phyloP scores from a whole-genome alignment of 2,113 vertebrate genomes.

The Pollimyrus isidori region DNA sequence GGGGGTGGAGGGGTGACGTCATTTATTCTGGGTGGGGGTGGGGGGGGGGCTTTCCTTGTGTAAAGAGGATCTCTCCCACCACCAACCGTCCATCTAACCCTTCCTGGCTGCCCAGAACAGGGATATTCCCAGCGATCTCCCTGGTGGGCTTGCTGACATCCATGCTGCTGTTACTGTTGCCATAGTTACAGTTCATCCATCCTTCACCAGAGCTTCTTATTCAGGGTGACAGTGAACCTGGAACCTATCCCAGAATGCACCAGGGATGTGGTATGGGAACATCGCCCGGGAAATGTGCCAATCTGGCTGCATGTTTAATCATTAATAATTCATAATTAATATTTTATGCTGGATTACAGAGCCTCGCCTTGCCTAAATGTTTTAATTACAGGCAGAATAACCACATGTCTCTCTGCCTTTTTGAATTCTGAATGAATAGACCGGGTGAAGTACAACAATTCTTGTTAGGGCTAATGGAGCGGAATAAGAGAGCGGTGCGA shows the following conservation, averaged over 20 bases:
- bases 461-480: background rate
- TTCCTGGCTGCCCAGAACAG: background rate
- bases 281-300: background rate
- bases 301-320: background rate
- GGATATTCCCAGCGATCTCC: background rate
- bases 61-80: background rate
- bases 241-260: background rate
- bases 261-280: background rate
- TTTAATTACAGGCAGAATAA: background rate
- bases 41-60: background rate
- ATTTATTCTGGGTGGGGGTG: background rate
- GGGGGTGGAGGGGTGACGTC: background rate
- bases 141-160: background rate
- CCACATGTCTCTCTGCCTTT: background rate
- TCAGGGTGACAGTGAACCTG: background rate
- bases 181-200: background rate
- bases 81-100: background rate
- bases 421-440: background rate
- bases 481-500: background rate
- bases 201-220: background rate
- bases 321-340: slow-evolving; percentile 1
- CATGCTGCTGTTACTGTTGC: background rate
- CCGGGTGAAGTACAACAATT: background rate
- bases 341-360: background rate
- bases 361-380: background rate